A percentile compares a stretch with the other conserved stretches of the same genome.
These are phyloP conservation scores for Mamestra configurata DNA, from an alignment of 1,140 invertebrate species.

Conservation along the genomic window DNA sequence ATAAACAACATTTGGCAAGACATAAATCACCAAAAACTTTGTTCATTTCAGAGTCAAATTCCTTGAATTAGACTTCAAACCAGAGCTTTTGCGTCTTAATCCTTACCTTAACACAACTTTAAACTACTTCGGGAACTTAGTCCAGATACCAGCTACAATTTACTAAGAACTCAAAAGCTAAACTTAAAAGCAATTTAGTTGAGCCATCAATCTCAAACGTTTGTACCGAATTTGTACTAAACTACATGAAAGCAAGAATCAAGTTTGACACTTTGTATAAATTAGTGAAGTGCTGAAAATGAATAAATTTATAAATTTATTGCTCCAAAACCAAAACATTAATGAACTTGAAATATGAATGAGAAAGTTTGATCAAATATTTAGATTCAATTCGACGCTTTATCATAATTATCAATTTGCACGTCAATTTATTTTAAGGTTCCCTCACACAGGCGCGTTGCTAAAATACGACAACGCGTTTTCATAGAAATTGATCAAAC, in stretches of 20 bases:
- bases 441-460: too few relatives aligned
- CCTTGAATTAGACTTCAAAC: neutral
- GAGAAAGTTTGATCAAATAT: slow-evolving; percentile 35
- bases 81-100: neutral
- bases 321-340: slow-evolving; percentile 15
- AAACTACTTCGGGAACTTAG: slow-evolving; percentile 16
- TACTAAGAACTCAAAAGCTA: slow-evolving; percentile 18
- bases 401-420: slow-evolving; percentile 32
- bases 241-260: neutral
- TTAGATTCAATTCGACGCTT: slow-evolving; percentile 23
- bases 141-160: slow-evolving; percentile 12
- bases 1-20: too few relatives aligned
- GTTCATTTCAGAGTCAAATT: neutral
- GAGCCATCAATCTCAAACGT: neutral
- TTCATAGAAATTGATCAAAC: too few relatives aligned
- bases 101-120: neutral
- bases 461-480: too few relatives aligned
- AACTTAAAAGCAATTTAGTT: slow-evolving; percentile 24
- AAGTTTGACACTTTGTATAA: slow-evolving; percentile 1
- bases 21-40: too few relatives aligned
- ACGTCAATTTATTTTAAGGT: slow-evolving; percentile 1
- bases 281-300: slow-evolving; percentile 21
- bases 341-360: slow-evolving; percentile 42
- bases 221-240: neutral
- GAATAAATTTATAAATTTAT: slow-evolving; percentile 23